A percentile compares a stretch with the other conserved stretches of the same genome.
Evolutionary conservation across 2,888 invertebrate species (phyloP).

Genomic region (Scrobipalpa atriplicella): DNA sequence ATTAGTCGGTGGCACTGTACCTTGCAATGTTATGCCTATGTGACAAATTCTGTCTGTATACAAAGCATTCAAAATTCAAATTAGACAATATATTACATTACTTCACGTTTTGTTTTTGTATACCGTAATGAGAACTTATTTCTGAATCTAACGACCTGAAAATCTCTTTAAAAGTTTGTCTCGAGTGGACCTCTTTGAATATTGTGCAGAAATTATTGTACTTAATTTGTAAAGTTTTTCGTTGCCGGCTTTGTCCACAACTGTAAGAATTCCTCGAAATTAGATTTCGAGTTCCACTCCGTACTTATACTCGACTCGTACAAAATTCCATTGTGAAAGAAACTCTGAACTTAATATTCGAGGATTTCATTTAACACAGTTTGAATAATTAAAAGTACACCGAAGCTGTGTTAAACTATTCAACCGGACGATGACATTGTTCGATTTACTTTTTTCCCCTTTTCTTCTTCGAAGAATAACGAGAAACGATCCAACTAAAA

Average conservation of each 20-base stretch:
- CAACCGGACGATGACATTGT: not conserved
- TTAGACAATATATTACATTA: too few species aligned
- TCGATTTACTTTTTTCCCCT: not conserved
- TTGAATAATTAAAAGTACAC: conserved; percentile 3
- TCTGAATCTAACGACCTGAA: not conserved
- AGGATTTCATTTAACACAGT: conserved; percentile 5
- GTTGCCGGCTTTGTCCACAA: conserved; percentile 1
- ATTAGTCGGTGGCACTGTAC: too few species aligned
- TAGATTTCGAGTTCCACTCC: not conserved
- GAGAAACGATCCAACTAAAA: not conserved
- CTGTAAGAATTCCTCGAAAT: conserved; percentile 9
- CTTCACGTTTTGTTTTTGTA: not conserved
- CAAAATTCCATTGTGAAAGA: not conserved
- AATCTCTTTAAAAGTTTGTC: conserved; percentile 9
- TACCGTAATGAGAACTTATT: not conserved
- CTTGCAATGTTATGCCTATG: too few species aligned
- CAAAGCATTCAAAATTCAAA: too few species aligned
- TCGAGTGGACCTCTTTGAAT: conserved; percentile 1
- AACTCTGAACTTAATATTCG: conserved; percentile 6
- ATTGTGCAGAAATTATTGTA: conserved; percentile 6
- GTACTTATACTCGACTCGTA: conserved; percentile 8
- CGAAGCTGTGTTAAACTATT: not conserved
- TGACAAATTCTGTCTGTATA: too few species aligned
- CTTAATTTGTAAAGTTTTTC: not conserved
- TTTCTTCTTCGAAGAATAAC: conserved; percentile 3